phyloP scores from a whole-genome alignment of 2,888 invertebrate genomes.

The Cordilura impudica region DNA sequence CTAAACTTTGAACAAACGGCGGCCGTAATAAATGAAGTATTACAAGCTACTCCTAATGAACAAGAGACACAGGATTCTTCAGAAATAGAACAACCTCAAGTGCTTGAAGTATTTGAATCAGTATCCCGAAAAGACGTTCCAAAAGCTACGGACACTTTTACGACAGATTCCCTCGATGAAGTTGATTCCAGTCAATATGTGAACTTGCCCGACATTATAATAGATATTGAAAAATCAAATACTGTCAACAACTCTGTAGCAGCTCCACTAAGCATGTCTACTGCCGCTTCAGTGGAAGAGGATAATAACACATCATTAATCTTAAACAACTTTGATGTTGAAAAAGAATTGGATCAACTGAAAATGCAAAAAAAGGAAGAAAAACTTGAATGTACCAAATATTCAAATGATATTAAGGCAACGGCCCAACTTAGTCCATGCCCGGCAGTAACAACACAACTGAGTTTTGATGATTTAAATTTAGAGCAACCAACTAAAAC shows the following conservation, averaged over 20 bases:
- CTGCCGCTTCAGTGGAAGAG: neutral
- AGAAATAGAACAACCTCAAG: neutral
- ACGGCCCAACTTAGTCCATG: conserved; percentile 30
- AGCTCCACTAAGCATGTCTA: conserved; percentile 10
- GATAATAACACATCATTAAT: conserved; percentile 13
- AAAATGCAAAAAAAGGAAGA: conserved; percentile 55
- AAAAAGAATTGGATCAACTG: conserved; percentile 72
- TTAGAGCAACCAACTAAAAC: conserved; percentile 32
- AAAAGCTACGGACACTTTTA: neutral
- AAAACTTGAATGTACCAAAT: conserved; percentile 26
- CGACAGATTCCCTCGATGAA: neutral
- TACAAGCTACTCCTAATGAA: conserved; percentile 62
- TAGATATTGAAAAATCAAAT: conserved; percentile 76
- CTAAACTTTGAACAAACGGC: conserved; percentile 34
- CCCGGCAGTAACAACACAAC: conserved; percentile 9
- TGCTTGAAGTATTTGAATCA: neutral
- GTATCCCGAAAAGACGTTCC: neutral
- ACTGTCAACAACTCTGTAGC: conserved; percentile 52
- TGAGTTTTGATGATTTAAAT: conserved; percentile 38
- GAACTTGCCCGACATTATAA: conserved; percentile 77
- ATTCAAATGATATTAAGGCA: conserved; percentile 17
- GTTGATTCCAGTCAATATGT: conserved; percentile 68
- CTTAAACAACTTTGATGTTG: conserved; percentile 73
- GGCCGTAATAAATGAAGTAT: conserved; percentile 39
- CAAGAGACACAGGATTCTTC: neutral